These are phyloP conservation scores for Agelas oroides DNA, from an alignment of 37 sponge, comb jelly and placozoan species.

Conservation along the genomic window DNA sequence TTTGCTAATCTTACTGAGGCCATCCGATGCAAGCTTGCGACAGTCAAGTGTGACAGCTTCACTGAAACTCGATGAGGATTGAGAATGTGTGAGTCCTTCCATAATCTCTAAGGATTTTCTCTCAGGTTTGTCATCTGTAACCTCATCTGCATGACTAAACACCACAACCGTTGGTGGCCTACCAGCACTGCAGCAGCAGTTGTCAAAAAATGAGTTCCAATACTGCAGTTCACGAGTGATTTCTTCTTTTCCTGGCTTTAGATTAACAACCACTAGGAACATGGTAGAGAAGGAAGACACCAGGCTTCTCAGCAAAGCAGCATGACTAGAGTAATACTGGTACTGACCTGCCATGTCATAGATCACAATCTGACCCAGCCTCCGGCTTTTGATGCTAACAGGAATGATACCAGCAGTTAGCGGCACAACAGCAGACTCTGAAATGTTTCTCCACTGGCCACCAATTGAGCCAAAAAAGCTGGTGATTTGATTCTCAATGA, in stretches of 20 bases:
- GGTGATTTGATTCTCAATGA: not conserved
- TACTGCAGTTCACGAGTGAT: not conserved
- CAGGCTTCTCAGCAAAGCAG: not conserved
- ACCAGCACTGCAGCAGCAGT: not conserved
- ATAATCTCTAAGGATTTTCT: not conserved
- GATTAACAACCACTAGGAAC: slow-evolving; percentile 2
- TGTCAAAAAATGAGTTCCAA: slow-evolving; percentile 10
- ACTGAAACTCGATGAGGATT: too few species aligned
- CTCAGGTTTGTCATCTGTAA: not conserved
- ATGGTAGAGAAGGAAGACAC: not conserved
- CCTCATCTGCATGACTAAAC: slow-evolving; percentile 1
- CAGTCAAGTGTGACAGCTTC: not conserved
- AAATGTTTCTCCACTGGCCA: not conserved
- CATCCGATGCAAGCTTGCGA: not conserved
- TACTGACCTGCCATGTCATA: slow-evolving; percentile 16
- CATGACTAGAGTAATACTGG: slow-evolving; percentile 14
- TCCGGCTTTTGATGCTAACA: too few species aligned
- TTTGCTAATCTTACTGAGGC: not conserved
- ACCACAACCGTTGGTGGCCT: not conserved
- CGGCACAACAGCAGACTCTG: not conserved
- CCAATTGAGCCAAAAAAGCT: too few species aligned
- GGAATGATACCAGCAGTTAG: slow-evolving; percentile 14
- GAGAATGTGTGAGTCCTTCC: too few species aligned
- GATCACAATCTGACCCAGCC: slow-evolving; percentile 1
- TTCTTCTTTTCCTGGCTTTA: not conserved